Evolutionary conservation across 2,113 vertebrate species (phyloP).

Genomic region (Siniperca chuatsi): DNA sequence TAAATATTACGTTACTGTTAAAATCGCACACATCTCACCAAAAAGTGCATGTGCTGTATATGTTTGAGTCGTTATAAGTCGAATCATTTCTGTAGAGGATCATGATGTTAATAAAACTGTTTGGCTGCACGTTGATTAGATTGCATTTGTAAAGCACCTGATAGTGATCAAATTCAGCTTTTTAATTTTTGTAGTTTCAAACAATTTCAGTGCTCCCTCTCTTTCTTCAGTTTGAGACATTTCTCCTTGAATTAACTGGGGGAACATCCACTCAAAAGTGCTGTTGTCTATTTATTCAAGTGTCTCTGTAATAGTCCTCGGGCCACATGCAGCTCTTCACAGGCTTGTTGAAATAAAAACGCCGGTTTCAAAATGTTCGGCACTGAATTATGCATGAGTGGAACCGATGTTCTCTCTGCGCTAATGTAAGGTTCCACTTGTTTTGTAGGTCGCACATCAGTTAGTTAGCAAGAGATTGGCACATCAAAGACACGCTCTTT

Average conservation of each 20-base stretch:
- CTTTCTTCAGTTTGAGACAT: conserved; percentile 26
- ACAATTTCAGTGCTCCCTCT: neutral
- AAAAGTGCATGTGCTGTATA: neutral
- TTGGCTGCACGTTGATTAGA: neutral
- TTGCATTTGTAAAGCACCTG: neutral
- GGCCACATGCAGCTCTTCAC: conserved; percentile 58
- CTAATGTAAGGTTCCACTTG: conserved; percentile 57
- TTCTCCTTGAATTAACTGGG: conserved; percentile 21
- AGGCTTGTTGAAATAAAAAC: conserved; percentile 51
- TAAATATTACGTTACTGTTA: neutral
- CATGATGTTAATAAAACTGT: neutral
- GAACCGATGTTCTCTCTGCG: conserved; percentile 39
- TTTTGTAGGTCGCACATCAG: conserved; percentile 60
- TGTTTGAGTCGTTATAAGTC: neutral
- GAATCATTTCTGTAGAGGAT: neutral
- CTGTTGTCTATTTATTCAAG: conserved; percentile 50
- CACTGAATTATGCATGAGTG: conserved; percentile 73
- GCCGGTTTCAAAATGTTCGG: conserved; percentile 43
- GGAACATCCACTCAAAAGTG: conserved; percentile 33
- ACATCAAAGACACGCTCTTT: conserved; percentile 50
- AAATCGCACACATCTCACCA: neutral
- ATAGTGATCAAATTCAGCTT: neutral
- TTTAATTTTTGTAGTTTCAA: neutral
- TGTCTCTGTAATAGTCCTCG: conserved; percentile 46
- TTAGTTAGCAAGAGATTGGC: conserved; percentile 47